Conservation (phyloP, 2,113 vertebrate species). For the Jaculus jaculus region DNA sequence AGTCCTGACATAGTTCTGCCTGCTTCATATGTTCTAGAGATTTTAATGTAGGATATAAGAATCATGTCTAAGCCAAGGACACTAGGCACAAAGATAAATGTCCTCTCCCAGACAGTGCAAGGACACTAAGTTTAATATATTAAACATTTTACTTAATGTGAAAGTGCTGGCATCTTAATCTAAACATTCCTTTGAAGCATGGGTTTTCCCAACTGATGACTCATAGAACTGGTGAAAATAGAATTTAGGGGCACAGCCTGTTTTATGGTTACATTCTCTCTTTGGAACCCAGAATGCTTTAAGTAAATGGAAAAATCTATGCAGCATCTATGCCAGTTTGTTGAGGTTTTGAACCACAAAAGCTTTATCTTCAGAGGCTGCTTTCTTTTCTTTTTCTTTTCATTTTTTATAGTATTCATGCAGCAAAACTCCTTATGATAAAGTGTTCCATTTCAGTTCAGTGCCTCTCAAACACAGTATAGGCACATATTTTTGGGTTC, state of each 20-base stretch:
- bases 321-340: not conserved
- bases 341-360: constrained; percentile 28
- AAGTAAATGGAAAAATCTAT: constrained; percentile 4
- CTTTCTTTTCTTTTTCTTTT: too few relatives aligned
- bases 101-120: not conserved
- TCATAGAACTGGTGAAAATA: not conserved
- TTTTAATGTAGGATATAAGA: not conserved
- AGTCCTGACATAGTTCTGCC: not conserved
- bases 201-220: not conserved
- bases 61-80: not conserved
- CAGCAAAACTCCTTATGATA: not conserved
- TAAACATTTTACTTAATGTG: not conserved
- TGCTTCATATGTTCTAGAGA: not conserved
- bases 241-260: not conserved
- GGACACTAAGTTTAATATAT: not conserved
- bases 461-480: constrained; percentile 18
- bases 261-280: not conserved
- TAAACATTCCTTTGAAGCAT: not conserved
- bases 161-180: not conserved
- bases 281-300: not conserved
- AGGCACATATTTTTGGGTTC: not conserved
- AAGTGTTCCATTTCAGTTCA: constrained; percentile 8
- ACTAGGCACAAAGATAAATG: not conserved
- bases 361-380: not conserved
- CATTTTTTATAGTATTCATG: not conserved